phyloP scores from a whole-genome alignment of 2,888 invertebrate genomes.

The Melanostoma mellinum region DNA sequence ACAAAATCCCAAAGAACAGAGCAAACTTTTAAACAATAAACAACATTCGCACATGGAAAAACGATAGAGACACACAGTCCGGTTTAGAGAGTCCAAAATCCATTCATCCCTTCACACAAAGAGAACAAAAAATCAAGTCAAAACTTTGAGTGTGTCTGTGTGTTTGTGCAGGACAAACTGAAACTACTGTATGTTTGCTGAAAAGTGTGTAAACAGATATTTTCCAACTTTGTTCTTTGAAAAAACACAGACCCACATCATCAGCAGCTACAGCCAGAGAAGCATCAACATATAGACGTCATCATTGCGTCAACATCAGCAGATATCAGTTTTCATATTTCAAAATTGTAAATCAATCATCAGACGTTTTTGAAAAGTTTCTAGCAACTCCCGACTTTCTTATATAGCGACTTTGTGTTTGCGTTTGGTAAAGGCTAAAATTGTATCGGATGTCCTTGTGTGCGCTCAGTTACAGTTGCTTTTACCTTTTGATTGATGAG shows the following conservation, averaged over 20 bases:
- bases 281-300: not conserved
- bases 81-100: too few species aligned
- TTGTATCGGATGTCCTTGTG: constrained; percentile 10
- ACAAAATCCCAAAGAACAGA: constrained; percentile 51
- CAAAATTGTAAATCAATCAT: constrained; percentile 65
- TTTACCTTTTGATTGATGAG: constrained; percentile 44
- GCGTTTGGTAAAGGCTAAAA: too few species aligned
- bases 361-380: constrained; percentile 19
- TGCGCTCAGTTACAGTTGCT: constrained; percentile 11
- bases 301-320: constrained; percentile 32
- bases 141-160: too few species aligned
- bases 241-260: too few species aligned
- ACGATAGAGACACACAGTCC: too few species aligned
- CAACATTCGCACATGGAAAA: constrained; percentile 1
- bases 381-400: not conserved
- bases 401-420: not conserved
- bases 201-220: too few species aligned
- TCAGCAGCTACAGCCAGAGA: too few species aligned
- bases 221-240: constrained; percentile 11
- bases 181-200: too few species aligned
- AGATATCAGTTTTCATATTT: constrained; percentile 61
- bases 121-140: too few species aligned
- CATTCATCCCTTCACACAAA: too few species aligned
- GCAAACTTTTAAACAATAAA: constrained; percentile 69
- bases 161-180: too few species aligned